Evolutionary conservation across 2,113 vertebrate species (phyloP).

Genomic region (Campylomormyrus tamandua): DNA sequence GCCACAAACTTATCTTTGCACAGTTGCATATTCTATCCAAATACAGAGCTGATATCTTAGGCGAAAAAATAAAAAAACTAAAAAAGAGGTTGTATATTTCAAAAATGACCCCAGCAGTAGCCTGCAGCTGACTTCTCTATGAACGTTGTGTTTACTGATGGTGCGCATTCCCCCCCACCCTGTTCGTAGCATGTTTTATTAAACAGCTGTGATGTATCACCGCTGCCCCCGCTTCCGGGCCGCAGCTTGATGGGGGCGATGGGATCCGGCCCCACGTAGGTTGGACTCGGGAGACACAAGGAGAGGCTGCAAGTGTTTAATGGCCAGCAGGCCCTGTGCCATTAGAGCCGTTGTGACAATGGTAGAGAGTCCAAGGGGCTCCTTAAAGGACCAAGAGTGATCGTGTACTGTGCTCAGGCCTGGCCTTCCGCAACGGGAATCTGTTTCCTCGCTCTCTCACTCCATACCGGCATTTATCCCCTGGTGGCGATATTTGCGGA

Average conservation of each 20-base stretch:
- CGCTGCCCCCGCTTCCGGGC: background rate
- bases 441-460: background rate
- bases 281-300: background rate
- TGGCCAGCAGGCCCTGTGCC: background rate
- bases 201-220: slow-evolving; percentile 24
- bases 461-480: background rate
- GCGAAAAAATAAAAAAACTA: background rate
- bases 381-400: background rate
- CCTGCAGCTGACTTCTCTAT: slow-evolving; percentile 24
- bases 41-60: background rate
- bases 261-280: background rate
- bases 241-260: slow-evolving; percentile 37
- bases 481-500: background rate
- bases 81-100: slow-evolving; percentile 7
- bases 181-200: slow-evolving; percentile 42
- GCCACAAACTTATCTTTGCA: background rate
- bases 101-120: background rate
- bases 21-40: background rate
- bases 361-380: background rate
- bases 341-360: background rate
- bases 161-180: slow-evolving; percentile 22
- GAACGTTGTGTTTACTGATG: slow-evolving; percentile 36
- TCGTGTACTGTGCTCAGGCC: background rate
- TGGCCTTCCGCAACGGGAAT: background rate
- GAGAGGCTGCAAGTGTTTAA: background rate